Percentiles rank a stretch among this genome's conserved stretches.
Conservation (phyloP, 2,113 vertebrate species). For the Gymnobelideus leadbeateri region DNA sequence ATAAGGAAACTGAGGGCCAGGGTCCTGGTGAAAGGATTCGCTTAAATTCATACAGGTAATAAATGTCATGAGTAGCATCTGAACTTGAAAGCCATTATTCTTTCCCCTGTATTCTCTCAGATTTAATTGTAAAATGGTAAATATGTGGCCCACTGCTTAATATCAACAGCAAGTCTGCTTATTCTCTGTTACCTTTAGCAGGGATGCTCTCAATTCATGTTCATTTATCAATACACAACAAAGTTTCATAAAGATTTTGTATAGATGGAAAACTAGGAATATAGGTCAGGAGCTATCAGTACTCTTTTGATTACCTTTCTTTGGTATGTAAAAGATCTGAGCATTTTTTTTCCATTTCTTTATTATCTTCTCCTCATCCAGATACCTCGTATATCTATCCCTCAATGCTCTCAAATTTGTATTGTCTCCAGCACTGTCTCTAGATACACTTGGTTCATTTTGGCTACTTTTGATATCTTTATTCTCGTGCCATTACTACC, state of each 20-base stretch:
- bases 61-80: background rate
- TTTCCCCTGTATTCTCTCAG: background rate
- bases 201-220: background rate
- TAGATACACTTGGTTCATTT: background rate
- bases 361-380: background rate
- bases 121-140: background rate
- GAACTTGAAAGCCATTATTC: background rate
- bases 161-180: background rate
- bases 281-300: background rate
- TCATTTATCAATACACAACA: background rate
- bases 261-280: background rate
- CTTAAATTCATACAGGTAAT: background rate
- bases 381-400: background rate
- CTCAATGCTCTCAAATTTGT: background rate
- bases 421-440: background rate
- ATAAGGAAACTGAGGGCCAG: background rate
- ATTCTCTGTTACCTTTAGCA: background rate
- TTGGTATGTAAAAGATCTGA: background rate
- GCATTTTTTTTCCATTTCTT: background rate
- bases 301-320: background rate
- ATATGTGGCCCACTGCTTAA: background rate
- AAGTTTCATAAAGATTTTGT: background rate
- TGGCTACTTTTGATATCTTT: background rate
- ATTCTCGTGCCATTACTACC: background rate
- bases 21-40: background rate